These are phyloP conservation scores for Epirrhoe alternata DNA, from an alignment of 2,888 invertebrate genomes.

Conservation along the genomic window DNA sequence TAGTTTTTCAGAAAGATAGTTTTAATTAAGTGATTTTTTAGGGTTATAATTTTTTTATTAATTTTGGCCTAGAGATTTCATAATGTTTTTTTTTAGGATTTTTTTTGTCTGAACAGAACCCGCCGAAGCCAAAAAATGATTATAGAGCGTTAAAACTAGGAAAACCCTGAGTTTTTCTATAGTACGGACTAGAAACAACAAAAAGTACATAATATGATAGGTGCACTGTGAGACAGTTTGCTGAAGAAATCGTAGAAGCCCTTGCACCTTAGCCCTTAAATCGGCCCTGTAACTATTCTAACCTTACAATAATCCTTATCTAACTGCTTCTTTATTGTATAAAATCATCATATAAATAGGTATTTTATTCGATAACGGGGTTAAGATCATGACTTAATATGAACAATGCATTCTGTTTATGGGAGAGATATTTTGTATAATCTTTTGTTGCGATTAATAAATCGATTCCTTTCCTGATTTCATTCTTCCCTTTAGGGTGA, in stretches of 20 bases:
- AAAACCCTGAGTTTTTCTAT: too few relatives aligned
- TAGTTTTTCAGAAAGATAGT: neutral
- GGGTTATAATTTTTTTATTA: too few relatives aligned
- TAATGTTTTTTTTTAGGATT: too few relatives aligned
- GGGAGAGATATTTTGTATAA: conserved; percentile 20
- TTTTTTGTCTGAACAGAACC: too few relatives aligned
- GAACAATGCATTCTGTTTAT: conserved; percentile 36
- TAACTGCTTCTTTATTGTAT: conserved; percentile 70
- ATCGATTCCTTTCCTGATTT: neutral
- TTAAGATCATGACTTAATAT: conserved; percentile 51
- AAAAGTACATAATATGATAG: too few relatives aligned
- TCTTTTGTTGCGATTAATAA: conserved; percentile 24
- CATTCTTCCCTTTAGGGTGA: neutral
- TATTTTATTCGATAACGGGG: conserved; percentile 56
- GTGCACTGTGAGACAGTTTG: too few relatives aligned
- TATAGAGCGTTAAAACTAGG: too few relatives aligned
- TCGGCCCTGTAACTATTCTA: conserved; percentile 40
- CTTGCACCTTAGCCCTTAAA: neutral
- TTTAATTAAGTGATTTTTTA: too few relatives aligned
- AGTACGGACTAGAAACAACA: too few relatives aligned
- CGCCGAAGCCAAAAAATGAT: too few relatives aligned
- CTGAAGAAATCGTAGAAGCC: too few relatives aligned
- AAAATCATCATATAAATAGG: conserved; percentile 67
- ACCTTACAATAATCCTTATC: conserved; percentile 61
- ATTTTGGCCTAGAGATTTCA: too few relatives aligned